Base-by-base conservation (phyloP, 2,888 invertebrate species). In the Orthonevra nobilis region DNA sequence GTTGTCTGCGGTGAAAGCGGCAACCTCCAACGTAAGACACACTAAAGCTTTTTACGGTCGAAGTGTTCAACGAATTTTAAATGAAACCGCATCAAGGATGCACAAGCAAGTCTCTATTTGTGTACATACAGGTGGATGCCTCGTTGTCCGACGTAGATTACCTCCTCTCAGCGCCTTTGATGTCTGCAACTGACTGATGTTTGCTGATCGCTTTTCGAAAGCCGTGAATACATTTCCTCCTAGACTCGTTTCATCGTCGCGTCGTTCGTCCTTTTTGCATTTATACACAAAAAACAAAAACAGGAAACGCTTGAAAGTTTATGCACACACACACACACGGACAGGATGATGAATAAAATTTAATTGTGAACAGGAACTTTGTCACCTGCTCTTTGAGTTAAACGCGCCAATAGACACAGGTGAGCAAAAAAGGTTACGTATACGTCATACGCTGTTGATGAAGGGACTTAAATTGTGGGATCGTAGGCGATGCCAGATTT, bases 81-180 rank as follows among this genome's bases (percentile, higher is more conserved):
- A 61, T 61, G 61, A 42, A 54, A 58, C 40, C 17, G 14, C 20
- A 40, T 20, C 40, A 32, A n/a, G n/a, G n/a, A n/a, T n/a, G n/a
- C n/a, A n/a, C n/a, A n/a, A n/a, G n/a, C n/a, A n/a, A n/a, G n/a
- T n/a, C n/a, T n/a, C n/a, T n/a, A n/a, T n/a, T n/a, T n/a, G n/a
- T n/a, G n/a, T n/a, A n/a, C n/a, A n/a, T n/a, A n/a, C n/a, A n/a
- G n/a, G n/a, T n/a, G n/a, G n/a, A n/a, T n/a, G 19, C 60, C 40
- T 61, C 48, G 38, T 38, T 69, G 52, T 69, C 60, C 58, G 69
- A 42, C 12, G 54, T 23, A 56, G 58, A 17, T 50, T 48, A 54
- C 48, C 48, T 36, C 42, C 63, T 56, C 20, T 61, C 40, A 32
- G 32, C 32, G 69, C 40, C 56, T 69, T 75, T 69, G 69, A 69